Base-by-base conservation (phyloP, 2,888 invertebrate genomes). In the Caenorhabditis sp. region DNA sequence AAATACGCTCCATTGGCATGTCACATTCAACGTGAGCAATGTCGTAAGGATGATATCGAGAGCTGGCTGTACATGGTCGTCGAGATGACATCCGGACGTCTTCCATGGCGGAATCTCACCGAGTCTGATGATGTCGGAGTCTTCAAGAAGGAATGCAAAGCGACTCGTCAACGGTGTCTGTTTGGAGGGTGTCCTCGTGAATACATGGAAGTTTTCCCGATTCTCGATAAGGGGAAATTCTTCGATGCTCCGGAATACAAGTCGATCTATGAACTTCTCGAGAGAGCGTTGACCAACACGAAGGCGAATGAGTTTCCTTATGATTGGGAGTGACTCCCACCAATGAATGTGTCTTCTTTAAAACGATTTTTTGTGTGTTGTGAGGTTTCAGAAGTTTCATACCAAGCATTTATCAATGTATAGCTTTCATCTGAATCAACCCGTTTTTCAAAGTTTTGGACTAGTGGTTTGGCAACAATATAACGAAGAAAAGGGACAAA, bases 41-140 rank as follows among this genome's bases (percentile, higher is more conserved):
- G 87, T 69, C 76, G 89, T n/a, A 84, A 88, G 64, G 89, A 90
- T 73, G 90, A 90, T 64, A 85, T 89, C 56, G 90, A 90, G 74
- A 84, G 86, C 24, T 90, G 90, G 90, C 73, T 87, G 49, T 90
- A 90, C 80, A 88, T 88, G 89, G 84, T 86, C 19, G 86, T 90
- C 59, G 88, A 87, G 61, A 56, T 86, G 72, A 86, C 87, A 19
- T 80, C 70, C 24, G 88, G 88, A 51, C 75, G 79, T 66, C 84
- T 89, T 10, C 88, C 88, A 24, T 87, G 88, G 88, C 76, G 87
- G 22, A 89, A 89, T 61, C 66, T 89, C 19, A 82, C 86, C 7
- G 88, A 89, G 8, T 38, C 76, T 12, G 80, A 85, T 38, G 89
- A 89, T 49, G 89, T 89, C 31, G 89, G 89, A 35, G 56, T 77